These are phyloP conservation scores for Lutjanus erythropterus DNA, from an alignment of 2,113 vertebrate genomes.

Conservation along the genomic window DNA sequence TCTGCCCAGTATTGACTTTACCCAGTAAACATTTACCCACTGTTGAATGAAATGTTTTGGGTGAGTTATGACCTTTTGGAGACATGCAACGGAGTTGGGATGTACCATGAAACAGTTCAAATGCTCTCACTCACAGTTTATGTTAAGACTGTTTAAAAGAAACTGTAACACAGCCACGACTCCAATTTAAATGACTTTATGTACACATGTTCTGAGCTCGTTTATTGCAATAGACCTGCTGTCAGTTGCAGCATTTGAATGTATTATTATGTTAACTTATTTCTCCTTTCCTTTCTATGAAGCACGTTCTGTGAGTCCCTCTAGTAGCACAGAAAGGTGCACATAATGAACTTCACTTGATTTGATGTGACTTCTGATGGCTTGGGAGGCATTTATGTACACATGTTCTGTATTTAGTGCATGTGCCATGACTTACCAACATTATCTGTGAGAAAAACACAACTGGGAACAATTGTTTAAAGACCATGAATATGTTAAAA, in stretches of 20 bases:
- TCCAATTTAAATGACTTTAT: neutral
- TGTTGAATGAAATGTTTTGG: too few relatives aligned
- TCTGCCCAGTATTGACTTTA: too few relatives aligned
- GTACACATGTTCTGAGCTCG: neutral
- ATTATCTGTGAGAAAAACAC: neutral
- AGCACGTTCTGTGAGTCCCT: neutral
- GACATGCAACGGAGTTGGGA: too few relatives aligned
- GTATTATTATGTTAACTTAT: too few relatives aligned
- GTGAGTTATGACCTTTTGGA: too few relatives aligned
- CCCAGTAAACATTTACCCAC: too few relatives aligned
- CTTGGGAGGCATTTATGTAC: neutral
- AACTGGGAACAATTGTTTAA: neutral
- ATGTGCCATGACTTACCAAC: neutral
- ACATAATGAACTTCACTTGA: neutral
- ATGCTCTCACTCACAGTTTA: too few relatives aligned
- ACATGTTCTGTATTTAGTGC: neutral
- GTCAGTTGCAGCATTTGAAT: neutral
- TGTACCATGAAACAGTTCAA: too few relatives aligned
- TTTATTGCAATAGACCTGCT: neutral
- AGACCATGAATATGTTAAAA: conserved; percentile 12
- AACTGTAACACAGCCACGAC: neutral
- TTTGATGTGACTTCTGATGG: neutral
- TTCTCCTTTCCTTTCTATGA: neutral
- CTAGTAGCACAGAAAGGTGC: neutral
- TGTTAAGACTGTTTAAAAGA: too few relatives aligned